Conservation (phyloP, 1,140 invertebrate species). For the Solen grandis region DNA sequence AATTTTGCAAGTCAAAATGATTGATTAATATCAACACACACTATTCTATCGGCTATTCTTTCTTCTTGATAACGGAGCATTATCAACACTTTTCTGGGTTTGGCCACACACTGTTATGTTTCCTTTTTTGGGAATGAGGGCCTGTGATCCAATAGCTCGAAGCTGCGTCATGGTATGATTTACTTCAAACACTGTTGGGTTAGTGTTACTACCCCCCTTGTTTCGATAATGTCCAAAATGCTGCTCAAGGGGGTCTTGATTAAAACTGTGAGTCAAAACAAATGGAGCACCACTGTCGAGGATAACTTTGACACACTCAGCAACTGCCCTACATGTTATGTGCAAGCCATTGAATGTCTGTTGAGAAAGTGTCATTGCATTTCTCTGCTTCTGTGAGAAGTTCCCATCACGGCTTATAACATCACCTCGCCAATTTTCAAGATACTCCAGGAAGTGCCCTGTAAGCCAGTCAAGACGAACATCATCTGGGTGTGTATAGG, state of each 20-base stretch:
- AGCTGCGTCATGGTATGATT: too few species aligned
- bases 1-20: too few species aligned
- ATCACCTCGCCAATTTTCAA: not conserved
- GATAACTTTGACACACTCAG: not conserved
- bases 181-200: constrained; percentile 4
- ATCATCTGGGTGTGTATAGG: constrained; percentile 9
- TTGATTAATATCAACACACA: too few species aligned
- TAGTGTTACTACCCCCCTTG: constrained; percentile 1
- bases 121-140: too few species aligned
- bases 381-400: not conserved
- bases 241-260: constrained; percentile 27
- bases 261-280: constrained; percentile 9
- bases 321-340: not conserved
- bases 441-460: not conserved
- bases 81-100: too few species aligned
- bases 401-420: not conserved
- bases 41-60: too few species aligned
- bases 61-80: too few species aligned
- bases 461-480: not conserved
- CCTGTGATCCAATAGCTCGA: too few species aligned
- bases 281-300: constrained; percentile 1
- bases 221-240: constrained; percentile 27
- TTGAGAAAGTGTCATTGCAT: too few species aligned
- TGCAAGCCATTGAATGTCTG: not conserved
- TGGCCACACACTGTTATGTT: too few species aligned